Evolutionary conservation across 2,888 invertebrate species (phyloP).

Genomic region (Sesia bembeciformis): DNA sequence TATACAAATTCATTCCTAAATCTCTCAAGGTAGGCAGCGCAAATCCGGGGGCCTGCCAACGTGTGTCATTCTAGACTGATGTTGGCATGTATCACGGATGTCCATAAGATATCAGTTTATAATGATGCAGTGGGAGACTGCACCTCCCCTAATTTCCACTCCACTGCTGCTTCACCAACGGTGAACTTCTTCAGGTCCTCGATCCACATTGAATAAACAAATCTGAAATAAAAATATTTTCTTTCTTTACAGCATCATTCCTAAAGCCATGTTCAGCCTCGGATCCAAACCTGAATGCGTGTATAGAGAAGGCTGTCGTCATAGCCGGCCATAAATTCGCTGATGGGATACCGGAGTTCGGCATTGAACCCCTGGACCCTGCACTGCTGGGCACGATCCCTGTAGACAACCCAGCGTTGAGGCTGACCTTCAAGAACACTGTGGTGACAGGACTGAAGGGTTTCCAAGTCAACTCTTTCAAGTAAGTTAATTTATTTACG

Average conservation of each 20-base stretch:
- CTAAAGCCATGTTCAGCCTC: slow-evolving; percentile 58
- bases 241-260: slow-evolving; percentile 50
- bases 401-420: slow-evolving; percentile 56
- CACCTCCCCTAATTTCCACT: too few relatives aligned
- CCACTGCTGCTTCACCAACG: too few relatives aligned
- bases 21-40: too few relatives aligned
- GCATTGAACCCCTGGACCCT: slow-evolving; percentile 63
- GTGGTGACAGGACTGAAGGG: slow-evolving; percentile 56
- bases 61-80: neutral
- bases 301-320: slow-evolving; percentile 42
- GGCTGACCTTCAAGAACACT: slow-evolving; percentile 57
- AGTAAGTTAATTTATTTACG: slow-evolving; percentile 29
- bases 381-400: slow-evolving; percentile 55
- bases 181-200: too few relatives aligned
- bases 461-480: slow-evolving; percentile 49
- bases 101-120: too few relatives aligned
- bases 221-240: neutral
- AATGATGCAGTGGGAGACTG: too few relatives aligned
- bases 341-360: slow-evolving; percentile 59
- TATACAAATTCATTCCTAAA: too few relatives aligned
- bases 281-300: slow-evolving; percentile 51
- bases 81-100: too few relatives aligned
- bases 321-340: slow-evolving; percentile 44
- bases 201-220: neutral
- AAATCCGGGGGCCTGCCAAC: neutral